Percentiles rank a stretch among this genome's conserved stretches.
Evolutionary conservation across 1,140 invertebrate species (phyloP).

Genomic region (Drosophila neocordata): DNA sequence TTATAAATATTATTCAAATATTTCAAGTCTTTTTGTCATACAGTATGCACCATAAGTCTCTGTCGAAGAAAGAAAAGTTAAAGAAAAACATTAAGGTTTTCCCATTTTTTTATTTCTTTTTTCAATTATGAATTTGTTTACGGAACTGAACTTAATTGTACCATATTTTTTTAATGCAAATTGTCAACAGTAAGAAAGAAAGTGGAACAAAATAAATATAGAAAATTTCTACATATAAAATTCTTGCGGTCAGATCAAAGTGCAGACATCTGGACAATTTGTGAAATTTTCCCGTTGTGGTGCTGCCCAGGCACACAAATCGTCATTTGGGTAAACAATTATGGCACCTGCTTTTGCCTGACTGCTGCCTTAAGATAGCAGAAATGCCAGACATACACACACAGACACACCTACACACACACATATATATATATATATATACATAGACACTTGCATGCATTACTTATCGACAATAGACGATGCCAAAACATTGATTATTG

Average conservation of each 20-base stretch:
- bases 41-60: too few relatives aligned
- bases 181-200: constrained; percentile 1
- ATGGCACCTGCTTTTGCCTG: constrained; percentile 52
- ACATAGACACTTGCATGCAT: constrained; percentile 26
- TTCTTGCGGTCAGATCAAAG: background rate
- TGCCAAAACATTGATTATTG: constrained; percentile 75
- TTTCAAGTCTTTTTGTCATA: too few relatives aligned
- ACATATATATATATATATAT: background rate
- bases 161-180: background rate
- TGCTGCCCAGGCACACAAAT: constrained; percentile 15
- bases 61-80: too few relatives aligned
- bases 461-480: constrained; percentile 64
- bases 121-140: too few relatives aligned
- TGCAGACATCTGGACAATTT: constrained; percentile 32
- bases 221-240: constrained; percentile 23
- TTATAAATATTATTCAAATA: too few relatives aligned
- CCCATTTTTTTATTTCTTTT: too few relatives aligned
- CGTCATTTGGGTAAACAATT: constrained; percentile 57
- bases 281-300: constrained; percentile 31
- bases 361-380: constrained; percentile 55
- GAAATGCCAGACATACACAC: constrained; percentile 12
- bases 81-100: too few relatives aligned
- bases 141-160: too few relatives aligned
- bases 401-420: constrained; percentile 6
- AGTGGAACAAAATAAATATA: background rate